Evolutionary conservation across 2,888 invertebrate species (phyloP), one percentile per base, ranked within the genome.

Genomic region (Tricholauxania praeusta): DNA sequence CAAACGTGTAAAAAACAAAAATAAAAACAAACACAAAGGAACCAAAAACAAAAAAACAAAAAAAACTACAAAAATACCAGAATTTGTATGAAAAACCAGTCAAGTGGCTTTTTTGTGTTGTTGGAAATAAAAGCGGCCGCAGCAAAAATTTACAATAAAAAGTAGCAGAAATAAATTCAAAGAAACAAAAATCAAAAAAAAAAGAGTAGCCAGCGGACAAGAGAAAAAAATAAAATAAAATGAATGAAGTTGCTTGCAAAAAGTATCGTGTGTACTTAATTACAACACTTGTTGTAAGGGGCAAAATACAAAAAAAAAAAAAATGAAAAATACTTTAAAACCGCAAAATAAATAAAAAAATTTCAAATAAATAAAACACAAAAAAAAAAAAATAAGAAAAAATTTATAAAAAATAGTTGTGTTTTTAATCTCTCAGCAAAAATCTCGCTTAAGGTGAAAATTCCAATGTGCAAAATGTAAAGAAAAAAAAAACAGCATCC

Each of bases 21-120:
- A 75, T 48, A 71, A 67, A 60, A 67, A 74, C 72, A 75, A 59
- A 74, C 72, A 75, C 53, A 68, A 59, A 63, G 75, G 75, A 75
- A 57, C 66, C 62, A 17, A 47, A 17, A 32, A 67, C 55, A 62
- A 52, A 57, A 12, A 60, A 72, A 75, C 73, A 65, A 71, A 22
- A 51, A 14, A 4, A 65, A 49, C 52, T 71, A 62, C 22, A 73
- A 70, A 47, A 71, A 52, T 14, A 67, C 47, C 59, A 59, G 17
- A 62, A 57, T 69, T 68, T 52, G 48, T 62, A 67, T 62, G 78
- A 75, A 75, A 83, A 83, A 83, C 83, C 81, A 84, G 83, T 83
- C 84, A 82, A 79, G 78, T 84, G 80, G 82, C 84, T 83, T 83
- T 83, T 82, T 78, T 80, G 79, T 82, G 81, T 82, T 77, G 77